These are phyloP conservation scores for Leptopilina drosophilae DNA, from an alignment of 2,888 invertebrate species.

Conservation along the genomic window DNA sequence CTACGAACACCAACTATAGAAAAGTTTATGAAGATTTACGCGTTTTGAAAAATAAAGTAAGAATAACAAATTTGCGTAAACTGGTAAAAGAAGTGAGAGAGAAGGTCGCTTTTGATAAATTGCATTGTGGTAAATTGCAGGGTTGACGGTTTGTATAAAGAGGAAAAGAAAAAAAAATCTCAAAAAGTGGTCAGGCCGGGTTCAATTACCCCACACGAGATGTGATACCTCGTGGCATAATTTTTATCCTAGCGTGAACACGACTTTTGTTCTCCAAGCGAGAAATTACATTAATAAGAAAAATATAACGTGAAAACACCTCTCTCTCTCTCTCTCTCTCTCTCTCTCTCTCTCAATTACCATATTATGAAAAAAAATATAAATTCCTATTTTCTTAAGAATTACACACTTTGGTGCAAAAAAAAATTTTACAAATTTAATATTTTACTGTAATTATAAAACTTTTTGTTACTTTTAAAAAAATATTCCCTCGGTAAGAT, in stretches of 20 bases:
- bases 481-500: too few species aligned
- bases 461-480: too few species aligned
- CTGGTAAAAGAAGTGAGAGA: constrained; percentile 16
- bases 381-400: neutral
- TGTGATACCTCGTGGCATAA: constrained; percentile 24
- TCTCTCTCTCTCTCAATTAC: neutral
- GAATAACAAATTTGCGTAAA: constrained; percentile 26
- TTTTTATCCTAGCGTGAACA: constrained; percentile 30
- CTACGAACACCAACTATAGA: neutral
- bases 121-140: constrained; percentile 21
- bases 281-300: constrained; percentile 6
- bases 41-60: neutral
- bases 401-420: too few species aligned
- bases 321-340: neutral
- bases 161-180: neutral
- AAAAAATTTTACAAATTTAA: too few species aligned
- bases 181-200: constrained; percentile 34
- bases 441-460: too few species aligned
- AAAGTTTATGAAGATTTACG: neutral
- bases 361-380: neutral
- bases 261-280: constrained; percentile 3
- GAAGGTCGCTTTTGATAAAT: constrained; percentile 23
- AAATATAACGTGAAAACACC: neutral
- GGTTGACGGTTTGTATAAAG: constrained; percentile 16
- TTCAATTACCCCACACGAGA: constrained; percentile 28